A percentile compares a stretch with the other conserved stretches of the same genome.
Conservation (phyloP, 2,113 vertebrate species). For the Chaenocephalus aceratus region DNA sequence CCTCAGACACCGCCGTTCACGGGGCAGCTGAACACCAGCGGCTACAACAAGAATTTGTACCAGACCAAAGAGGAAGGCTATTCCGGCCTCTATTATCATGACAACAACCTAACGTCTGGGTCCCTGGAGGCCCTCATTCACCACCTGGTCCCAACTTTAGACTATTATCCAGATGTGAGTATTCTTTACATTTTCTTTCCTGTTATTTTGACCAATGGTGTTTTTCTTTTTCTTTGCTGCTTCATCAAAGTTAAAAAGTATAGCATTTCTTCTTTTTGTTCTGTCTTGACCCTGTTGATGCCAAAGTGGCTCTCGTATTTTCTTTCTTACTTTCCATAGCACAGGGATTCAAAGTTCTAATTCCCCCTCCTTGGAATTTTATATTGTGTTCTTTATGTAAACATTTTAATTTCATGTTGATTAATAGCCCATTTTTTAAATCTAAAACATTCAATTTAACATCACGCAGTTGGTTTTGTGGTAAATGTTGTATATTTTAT, state of each 20-base stretch:
- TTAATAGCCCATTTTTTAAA: background rate
- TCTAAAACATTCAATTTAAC: background rate
- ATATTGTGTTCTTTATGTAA: background rate
- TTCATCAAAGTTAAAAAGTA: background rate
- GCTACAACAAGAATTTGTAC: slow-evolving; percentile 91
- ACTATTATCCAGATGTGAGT: slow-evolving; percentile 96
- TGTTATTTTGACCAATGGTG: background rate
- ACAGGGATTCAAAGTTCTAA: background rate
- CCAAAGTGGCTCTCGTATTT: background rate
- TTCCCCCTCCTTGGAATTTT: background rate
- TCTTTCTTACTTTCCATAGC: background rate
- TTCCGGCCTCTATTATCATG: slow-evolving; percentile 89
- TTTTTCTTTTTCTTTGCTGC: background rate
- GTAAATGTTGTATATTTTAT: slow-evolving; percentile 1
- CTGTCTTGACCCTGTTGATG: background rate
- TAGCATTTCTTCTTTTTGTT: background rate
- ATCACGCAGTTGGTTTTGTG: background rate
- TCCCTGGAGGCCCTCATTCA: slow-evolving; percentile 95
- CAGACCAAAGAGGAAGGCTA: slow-evolving; percentile 88
- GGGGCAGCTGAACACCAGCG: slow-evolving; percentile 88
- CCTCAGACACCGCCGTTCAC: slow-evolving; percentile 91
- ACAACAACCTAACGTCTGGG: slow-evolving; percentile 92
- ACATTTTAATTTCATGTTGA: background rate
- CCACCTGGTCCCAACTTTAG: slow-evolving; percentile 91
- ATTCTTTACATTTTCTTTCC: background rate